Percentiles rank a stretch among this genome's conserved stretches.
Evolutionary conservation across 1,140 invertebrate species (phyloP).

Genomic region (Theocolax elegans): DNA sequence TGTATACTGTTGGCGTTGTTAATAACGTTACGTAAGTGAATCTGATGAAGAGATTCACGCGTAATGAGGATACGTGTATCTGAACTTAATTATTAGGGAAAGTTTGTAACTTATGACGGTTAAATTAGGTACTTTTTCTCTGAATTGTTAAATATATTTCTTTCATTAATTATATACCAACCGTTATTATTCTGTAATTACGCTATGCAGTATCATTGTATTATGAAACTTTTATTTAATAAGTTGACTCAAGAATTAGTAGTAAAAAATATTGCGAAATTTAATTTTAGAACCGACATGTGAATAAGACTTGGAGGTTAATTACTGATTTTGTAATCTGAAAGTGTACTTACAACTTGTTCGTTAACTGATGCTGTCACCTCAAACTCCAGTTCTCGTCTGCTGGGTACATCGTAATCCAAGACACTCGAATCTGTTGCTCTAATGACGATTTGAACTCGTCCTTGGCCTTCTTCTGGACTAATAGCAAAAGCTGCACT

Average conservation of each 20-base stretch:
- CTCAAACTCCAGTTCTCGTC: conserved; percentile 76
- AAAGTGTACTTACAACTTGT: conserved; percentile 57
- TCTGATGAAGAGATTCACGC: not conserved
- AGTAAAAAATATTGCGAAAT: no score
- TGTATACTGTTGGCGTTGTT: not conserved
- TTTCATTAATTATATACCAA: no score
- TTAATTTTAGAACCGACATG: no score
- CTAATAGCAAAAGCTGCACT: conserved; percentile 74
- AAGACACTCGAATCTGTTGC: conserved; percentile 74
- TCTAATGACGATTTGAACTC: conserved; percentile 80
- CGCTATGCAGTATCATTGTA: no score
- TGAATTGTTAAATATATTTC: no score
- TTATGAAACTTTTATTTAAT: no score
- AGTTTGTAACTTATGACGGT: not conserved
- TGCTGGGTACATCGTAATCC: conserved; percentile 77
- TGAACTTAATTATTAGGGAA: not conserved
- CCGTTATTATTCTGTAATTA: no score
- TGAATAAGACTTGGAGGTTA: no score
- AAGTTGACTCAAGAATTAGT: no score
- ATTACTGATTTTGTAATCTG: no score
- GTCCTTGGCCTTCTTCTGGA: conserved; percentile 75
- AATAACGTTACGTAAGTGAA: conserved; percentile 3
- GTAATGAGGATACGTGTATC: not conserved
- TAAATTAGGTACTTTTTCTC: not conserved
- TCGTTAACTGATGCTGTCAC: conserved; percentile 75